These are phyloP conservation scores for Hipposideros larvatus DNA, from an alignment of 2,797 vertebrate genomes.

Conservation along the genomic window DNA sequence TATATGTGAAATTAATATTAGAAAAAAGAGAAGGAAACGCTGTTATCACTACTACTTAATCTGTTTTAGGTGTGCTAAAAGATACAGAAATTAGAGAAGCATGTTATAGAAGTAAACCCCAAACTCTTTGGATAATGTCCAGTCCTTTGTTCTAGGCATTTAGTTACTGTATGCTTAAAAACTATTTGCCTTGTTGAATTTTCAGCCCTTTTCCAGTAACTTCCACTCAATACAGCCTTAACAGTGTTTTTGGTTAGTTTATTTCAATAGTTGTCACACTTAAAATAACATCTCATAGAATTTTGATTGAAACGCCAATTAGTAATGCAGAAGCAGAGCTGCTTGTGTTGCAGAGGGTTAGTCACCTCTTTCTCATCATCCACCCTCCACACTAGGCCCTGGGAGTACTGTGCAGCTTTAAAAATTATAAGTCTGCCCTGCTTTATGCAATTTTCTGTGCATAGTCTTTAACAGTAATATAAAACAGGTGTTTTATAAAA, in stretches of 20 bases:
- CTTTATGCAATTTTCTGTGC: not conserved
- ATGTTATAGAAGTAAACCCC: not conserved
- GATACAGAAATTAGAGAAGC: not conserved
- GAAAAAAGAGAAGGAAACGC: conserved; percentile 9
- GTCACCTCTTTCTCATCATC: not conserved
- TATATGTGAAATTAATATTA: conserved; percentile 13
- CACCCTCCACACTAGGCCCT: not conserved
- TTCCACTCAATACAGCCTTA: not conserved
- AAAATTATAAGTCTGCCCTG: not conserved
- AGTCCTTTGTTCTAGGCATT: not conserved
- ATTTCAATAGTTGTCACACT: conserved; percentile 38
- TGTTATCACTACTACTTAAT: not conserved
- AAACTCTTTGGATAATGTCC: not conserved
- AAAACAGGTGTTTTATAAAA: conserved; percentile 36
- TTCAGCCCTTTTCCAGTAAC: not conserved
- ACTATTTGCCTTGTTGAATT: not conserved
- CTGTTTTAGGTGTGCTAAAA: not conserved
- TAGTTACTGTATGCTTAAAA: not conserved
- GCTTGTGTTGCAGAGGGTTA: not conserved
- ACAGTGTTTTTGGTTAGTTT: not conserved
- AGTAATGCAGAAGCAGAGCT: not conserved
- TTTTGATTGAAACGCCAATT: not conserved
- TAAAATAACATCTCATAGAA: not conserved
- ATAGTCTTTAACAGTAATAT: not conserved
- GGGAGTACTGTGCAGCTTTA: not conserved